Evolutionary conservation across 53 echinoderm and acorn worm genomes (phyloP).

Genomic region (Holothuria leucospilota): DNA sequence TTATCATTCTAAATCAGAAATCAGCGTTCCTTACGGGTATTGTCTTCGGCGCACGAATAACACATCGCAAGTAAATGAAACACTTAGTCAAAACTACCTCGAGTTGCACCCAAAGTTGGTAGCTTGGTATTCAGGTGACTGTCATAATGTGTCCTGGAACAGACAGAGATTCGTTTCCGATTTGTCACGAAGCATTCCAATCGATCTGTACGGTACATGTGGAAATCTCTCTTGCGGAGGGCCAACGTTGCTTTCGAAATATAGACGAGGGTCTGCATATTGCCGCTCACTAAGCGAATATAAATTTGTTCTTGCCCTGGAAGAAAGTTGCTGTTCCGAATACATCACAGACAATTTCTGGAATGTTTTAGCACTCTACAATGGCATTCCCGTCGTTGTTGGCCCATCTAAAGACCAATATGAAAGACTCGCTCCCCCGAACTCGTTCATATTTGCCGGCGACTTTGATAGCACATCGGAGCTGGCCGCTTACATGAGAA

Average conservation of each 20-base stretch:
- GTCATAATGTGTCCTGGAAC: neutral
- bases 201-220: slow-evolving; percentile 1
- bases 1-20: slow-evolving; percentile 22
- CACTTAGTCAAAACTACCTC: neutral
- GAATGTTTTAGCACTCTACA: slow-evolving; percentile 9
- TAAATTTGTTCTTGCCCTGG: slow-evolving; percentile 16
- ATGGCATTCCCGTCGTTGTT: slow-evolving; percentile 12
- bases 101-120: neutral
- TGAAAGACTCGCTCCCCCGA: slow-evolving; percentile 16
- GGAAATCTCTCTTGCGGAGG: slow-evolving; percentile 10
- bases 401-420: slow-evolving; percentile 28
- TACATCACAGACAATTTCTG: neutral
- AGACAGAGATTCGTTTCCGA: slow-evolving; percentile 2
- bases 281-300: neutral
- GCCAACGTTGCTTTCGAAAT: no score
- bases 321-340: slow-evolving; percentile 36
- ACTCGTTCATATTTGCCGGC: slow-evolving; percentile 33
- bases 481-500: neutral
- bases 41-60: neutral
- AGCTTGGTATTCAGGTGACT: slow-evolving; percentile 22
- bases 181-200: neutral
- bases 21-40: slow-evolving; percentile 16
- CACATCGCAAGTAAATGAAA: neutral
- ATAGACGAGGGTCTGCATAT: neutral
- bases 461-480: slow-evolving; percentile 1